phyloP scores from a whole-genome alignment of 2,113 vertebrate genomes.

The Geococcyx californianus region DNA sequence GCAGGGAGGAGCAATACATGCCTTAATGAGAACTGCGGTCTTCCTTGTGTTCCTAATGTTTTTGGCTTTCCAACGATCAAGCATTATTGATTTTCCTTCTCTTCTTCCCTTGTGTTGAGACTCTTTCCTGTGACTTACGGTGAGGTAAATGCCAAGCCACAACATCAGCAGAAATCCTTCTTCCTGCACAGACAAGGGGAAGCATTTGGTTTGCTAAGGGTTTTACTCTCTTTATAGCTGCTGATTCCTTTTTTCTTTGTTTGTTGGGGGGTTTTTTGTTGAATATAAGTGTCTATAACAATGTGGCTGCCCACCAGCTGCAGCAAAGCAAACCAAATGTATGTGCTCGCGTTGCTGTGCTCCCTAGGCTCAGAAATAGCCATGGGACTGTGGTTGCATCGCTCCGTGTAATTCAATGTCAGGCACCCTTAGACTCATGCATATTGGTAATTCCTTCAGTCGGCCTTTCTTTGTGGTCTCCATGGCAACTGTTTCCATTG shows the following conservation, averaged over 20 bases:
- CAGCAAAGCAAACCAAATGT: background rate
- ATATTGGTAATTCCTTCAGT: constrained; percentile 85
- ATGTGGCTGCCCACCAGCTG: background rate
- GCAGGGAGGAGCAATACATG: constrained; percentile 31
- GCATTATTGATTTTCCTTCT: constrained; percentile 43
- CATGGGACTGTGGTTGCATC: background rate
- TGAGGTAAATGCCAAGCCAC: background rate
- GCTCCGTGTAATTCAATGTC: constrained; percentile 71
- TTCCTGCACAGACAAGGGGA: background rate
- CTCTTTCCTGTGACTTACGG: background rate
- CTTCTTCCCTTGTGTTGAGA: background rate
- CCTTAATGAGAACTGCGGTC: constrained; percentile 37
- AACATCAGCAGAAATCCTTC: background rate
- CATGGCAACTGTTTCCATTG: constrained; percentile 85
- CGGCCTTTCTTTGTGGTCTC: constrained; percentile 75
- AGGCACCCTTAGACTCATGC: constrained; percentile 65
- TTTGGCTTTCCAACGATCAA: constrained; percentile 50
- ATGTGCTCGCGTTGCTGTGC: background rate
- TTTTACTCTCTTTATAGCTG: background rate
- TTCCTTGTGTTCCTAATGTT: constrained; percentile 64
- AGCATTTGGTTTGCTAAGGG: background rate
- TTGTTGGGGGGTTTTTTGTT: background rate
- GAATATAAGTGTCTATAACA: background rate
- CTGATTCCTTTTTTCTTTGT: background rate
- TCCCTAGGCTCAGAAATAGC: background rate